Conservation (phyloP, 1,140 invertebrate species). For the Eurosta solidaginis region DNA sequence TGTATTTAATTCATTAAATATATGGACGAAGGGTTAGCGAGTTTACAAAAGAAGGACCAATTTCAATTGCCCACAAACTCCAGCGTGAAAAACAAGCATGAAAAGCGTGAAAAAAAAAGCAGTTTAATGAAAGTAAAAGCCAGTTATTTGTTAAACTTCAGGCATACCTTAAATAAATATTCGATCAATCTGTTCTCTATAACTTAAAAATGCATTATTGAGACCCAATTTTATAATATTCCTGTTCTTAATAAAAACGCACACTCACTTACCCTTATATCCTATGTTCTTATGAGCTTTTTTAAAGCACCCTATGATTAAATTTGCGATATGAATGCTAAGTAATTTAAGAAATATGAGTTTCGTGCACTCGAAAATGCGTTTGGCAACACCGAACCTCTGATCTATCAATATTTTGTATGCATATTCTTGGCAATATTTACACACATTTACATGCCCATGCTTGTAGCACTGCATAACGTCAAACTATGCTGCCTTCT, state of each 20-base stretch:
- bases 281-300: background rate
- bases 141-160: too few species aligned
- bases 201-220: background rate
- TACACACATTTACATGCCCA: background rate
- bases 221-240: background rate
- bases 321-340: background rate
- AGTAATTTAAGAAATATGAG: slow-evolving; percentile 12
- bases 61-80: too few species aligned
- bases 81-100: too few species aligned
- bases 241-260: too few species aligned
- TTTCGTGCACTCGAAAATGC: background rate
- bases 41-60: too few species aligned
- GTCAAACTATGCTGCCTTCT: background rate
- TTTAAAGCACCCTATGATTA: background rate
- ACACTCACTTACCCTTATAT: background rate
- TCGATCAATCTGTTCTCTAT: too few species aligned
- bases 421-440: background rate
- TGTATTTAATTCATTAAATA: too few species aligned
- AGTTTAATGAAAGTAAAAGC: too few species aligned
- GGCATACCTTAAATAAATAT: too few species aligned
- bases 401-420: background rate
- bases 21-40: too few species aligned
- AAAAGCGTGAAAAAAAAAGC: too few species aligned
- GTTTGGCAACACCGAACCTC: background rate
- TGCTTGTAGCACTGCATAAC: background rate